These are phyloP conservation scores for Pectinophora gossypiella DNA, from an alignment of 1,140 invertebrate species.

Conservation along the genomic window DNA sequence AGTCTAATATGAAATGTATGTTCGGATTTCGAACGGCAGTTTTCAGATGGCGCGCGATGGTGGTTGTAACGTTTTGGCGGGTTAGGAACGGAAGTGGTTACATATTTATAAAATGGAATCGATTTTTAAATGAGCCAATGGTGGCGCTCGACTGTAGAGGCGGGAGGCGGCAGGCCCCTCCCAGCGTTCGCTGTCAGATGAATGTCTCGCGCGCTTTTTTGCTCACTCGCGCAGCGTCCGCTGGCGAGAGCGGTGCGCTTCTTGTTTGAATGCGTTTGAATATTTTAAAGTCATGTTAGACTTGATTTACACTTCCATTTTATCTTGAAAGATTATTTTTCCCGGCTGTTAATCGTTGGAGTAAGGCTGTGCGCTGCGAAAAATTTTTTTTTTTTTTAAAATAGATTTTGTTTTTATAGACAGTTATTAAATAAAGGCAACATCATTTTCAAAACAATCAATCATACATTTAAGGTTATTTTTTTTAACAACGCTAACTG, in stretches of 20 bases:
- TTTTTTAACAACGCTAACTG: no score
- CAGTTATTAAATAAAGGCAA: no score
- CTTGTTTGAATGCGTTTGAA: not conserved
- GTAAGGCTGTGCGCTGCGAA: no score
- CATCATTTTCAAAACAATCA: no score
- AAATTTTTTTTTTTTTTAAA: no score
- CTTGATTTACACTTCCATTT: no score
- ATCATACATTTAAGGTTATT: no score
- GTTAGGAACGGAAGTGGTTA: conserved; percentile 56
- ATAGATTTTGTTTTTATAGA: no score
- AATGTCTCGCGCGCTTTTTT: conserved; percentile 51
- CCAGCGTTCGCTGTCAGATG: conserved; percentile 56
- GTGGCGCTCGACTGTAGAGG: conserved; percentile 45
- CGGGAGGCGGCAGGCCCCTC: conserved; percentile 53
- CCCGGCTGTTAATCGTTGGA: no score
- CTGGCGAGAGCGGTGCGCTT: conserved; percentile 14
- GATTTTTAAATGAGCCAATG: conserved; percentile 72
- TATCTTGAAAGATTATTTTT: no score
- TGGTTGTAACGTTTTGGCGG: conserved; percentile 21
- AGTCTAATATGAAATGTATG: conserved; percentile 35
- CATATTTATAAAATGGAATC: conserved; percentile 75
- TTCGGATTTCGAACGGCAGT: not conserved
- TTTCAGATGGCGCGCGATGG: not conserved
- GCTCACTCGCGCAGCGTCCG: conserved; percentile 52
- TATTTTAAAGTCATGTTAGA: no score